Percentiles rank a stretch among this genome's conserved stretches.
Evolutionary conservation across 2,113 vertebrate genomes (phyloP).

Genomic region (Neolamprologus tretocephalus): DNA sequence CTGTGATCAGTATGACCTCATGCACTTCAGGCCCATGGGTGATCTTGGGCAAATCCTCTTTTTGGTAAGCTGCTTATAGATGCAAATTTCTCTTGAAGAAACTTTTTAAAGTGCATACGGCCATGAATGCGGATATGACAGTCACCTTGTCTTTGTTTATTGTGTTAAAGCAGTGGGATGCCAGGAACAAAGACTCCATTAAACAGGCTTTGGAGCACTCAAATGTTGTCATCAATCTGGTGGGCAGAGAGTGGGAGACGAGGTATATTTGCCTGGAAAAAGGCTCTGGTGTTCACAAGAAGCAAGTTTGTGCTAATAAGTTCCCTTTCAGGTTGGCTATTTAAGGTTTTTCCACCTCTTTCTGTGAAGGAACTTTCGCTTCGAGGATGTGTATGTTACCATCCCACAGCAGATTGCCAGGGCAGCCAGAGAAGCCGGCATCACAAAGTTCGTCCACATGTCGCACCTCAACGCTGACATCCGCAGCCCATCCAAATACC

Average conservation of each 20-base stretch:
- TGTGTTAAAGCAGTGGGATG: constrained; percentile 83
- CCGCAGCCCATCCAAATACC: constrained; percentile 85
- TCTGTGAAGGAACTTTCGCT: constrained; percentile 80
- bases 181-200: constrained; percentile 81
- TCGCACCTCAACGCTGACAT: constrained; percentile 94
- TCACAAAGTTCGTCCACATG: constrained; percentile 84
- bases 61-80: constrained; percentile 66
- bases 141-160: not conserved
- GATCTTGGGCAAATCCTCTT: constrained; percentile 93
- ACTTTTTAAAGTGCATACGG: not conserved
- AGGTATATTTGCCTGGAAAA: constrained; percentile 59
- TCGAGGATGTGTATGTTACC: constrained; percentile 81
- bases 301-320: not conserved
- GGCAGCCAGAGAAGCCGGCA: constrained; percentile 77
- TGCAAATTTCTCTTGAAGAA: not conserved
- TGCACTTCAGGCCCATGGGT: constrained; percentile 89
- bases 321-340: not conserved
- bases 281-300: not conserved
- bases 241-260: constrained; percentile 93
- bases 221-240: constrained; percentile 90
- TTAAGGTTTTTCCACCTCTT: not conserved
- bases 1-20: constrained; percentile 85
- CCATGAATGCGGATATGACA: not conserved
- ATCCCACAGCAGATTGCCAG: constrained; percentile 83
- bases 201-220: constrained; percentile 81